These are phyloP conservation scores for Aptenodytes forsteri DNA, from an alignment of 2,113 vertebrate species.

Conservation along the genomic window DNA sequence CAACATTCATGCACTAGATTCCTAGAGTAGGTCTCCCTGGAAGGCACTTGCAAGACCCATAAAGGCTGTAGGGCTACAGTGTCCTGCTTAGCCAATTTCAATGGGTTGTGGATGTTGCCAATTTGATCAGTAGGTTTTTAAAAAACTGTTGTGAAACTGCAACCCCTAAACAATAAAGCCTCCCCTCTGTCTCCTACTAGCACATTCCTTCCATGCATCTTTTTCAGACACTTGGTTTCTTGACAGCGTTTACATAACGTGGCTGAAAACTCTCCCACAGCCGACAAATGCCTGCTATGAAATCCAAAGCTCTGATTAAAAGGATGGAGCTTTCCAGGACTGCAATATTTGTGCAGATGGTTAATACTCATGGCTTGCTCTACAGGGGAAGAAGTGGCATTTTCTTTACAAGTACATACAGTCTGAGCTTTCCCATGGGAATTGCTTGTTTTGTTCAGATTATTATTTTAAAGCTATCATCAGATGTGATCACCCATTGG, in stretches of 20 bases:
- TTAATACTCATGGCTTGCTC: neutral
- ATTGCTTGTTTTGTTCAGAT: slow-evolving; percentile 2
- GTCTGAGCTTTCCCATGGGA: slow-evolving; percentile 10
- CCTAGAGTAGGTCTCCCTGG: neutral
- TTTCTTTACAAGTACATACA: neutral
- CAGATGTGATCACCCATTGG: slow-evolving; percentile 13
- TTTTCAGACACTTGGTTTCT: neutral
- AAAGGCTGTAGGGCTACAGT: neutral
- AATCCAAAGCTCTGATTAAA: slow-evolving; percentile 29
- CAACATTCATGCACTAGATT: neutral
- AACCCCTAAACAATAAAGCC: neutral
- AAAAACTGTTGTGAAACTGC: neutral
- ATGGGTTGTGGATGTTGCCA: neutral
- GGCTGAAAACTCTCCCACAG: slow-evolving; percentile 15
- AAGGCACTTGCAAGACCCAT: neutral
- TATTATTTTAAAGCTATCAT: slow-evolving; percentile 22
- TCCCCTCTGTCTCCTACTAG: neutral
- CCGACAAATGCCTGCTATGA: neutral
- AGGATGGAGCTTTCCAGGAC: neutral
- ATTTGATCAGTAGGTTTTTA: neutral
- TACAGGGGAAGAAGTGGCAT: neutral
- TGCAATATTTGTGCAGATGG: neutral
- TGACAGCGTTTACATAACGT: slow-evolving; percentile 41
- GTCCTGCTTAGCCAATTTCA: neutral
- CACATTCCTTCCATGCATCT: neutral